These are phyloP conservation scores for Liasis olivaceus DNA, from an alignment of 2,797 vertebrate genomes.

Conservation along the genomic window DNA sequence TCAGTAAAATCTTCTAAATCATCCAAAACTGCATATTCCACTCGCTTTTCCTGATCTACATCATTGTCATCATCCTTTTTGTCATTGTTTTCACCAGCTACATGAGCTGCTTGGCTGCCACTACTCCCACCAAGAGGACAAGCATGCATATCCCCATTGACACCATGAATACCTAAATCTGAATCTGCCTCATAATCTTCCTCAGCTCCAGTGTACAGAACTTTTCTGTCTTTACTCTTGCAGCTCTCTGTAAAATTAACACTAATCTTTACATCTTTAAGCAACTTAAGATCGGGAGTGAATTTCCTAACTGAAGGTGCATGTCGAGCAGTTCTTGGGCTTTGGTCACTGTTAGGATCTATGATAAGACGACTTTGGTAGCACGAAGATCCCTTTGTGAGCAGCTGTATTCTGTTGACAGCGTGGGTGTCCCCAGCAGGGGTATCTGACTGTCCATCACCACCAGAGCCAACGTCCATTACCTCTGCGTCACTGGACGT, in stretches of 20 bases:
- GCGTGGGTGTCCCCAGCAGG: slow-evolving; percentile 86
- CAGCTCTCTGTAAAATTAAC: slow-evolving; percentile 95
- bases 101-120: slow-evolving; percentile 74
- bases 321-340: slow-evolving; percentile 94
- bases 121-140: slow-evolving; percentile 78
- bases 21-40: slow-evolving; percentile 97
- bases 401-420: slow-evolving; percentile 81
- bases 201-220: slow-evolving; percentile 91
- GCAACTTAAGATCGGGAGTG: slow-evolving; percentile 94
- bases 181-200: slow-evolving; percentile 76
- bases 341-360: slow-evolving; percentile 82
- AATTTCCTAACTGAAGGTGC: slow-evolving; percentile 92
- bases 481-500: slow-evolving; percentile 99
- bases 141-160: slow-evolving; percentile 90
- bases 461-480: slow-evolving; percentile 99
- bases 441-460: slow-evolving; percentile 99
- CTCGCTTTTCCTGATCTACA: slow-evolving; percentile 92
- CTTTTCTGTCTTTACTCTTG: slow-evolving; percentile 94
- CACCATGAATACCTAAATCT: slow-evolving; percentile 76
- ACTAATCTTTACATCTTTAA: slow-evolving; percentile 96
- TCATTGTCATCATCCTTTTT: slow-evolving; percentile 85
- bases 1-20: slow-evolving; percentile 97
- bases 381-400: slow-evolving; percentile 86
- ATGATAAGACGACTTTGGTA: slow-evolving; percentile 85
- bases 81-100: slow-evolving; percentile 75